Base-by-base conservation (phyloP, 2,113 vertebrate genomes). In the Eurypyga helias region DNA sequence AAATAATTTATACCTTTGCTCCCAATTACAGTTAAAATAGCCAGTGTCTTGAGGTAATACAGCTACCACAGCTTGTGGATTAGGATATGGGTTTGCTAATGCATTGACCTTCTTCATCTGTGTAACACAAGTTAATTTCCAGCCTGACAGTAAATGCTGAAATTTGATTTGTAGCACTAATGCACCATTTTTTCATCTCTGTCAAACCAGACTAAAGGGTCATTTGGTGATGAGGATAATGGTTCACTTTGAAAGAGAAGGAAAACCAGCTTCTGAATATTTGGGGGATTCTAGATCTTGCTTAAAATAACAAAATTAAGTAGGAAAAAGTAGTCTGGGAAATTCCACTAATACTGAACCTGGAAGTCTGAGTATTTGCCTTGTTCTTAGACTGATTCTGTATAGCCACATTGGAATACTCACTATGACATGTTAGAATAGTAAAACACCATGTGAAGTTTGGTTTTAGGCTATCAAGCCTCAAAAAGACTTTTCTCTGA, bases 81-180 rank as follows among this genome's bases (percentile, higher is more conserved):
- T 90, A 89, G 95, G 82, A 73, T 96, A 49, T 62, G 85, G 64
- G 87, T 96, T 94, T 97, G 94, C 92, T 96, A 96, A 97, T 96
- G 90, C 83, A 83, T 61, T 96, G 95, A 92, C 95, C 95, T 95
- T 76, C 83, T 95, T 93, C 72, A 70, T 94, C 83, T 11, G 7
- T 71, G 82, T 88, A 88, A 92, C 88, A 65, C 2, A 13, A 96
- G 88, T 90, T 97, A 97, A 90, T 97, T 96, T 95, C 33, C 87
- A 95, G 71, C 79, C 91, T 87, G 90, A 89, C 89, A 95, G 79
- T 93, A 94, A 91, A 94, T 89, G 84, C 89, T 95, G 91, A 92
- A 84, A 90, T 96, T 62, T 94, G 95, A 94, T 95, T 96, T 92
- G 65, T 92, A 83, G 75, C 66, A 38, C 72, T 96, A 95, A 96